Conservation (phyloP, 2,113 vertebrate genomes). For the Dromaius novaehollandiae region DNA sequence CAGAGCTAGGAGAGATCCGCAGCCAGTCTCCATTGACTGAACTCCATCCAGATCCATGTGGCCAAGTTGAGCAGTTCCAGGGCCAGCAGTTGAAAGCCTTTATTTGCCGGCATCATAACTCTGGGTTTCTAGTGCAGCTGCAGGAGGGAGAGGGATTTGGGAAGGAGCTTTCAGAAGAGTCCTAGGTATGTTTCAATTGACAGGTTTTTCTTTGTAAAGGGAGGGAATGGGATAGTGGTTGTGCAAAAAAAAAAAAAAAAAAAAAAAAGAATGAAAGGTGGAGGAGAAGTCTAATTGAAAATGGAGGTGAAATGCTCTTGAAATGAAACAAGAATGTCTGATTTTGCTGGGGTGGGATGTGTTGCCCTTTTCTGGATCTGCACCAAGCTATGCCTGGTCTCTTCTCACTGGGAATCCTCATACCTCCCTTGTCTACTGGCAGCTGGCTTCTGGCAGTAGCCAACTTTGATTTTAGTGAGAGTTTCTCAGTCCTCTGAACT, state of each 20-base stretch:
- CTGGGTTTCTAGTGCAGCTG: neutral
- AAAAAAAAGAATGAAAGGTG: neutral
- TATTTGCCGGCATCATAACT: neutral
- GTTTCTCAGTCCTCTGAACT: neutral
- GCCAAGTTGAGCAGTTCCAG: neutral
- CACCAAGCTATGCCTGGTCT: neutral
- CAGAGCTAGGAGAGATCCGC: neutral
- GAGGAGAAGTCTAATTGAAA: neutral
- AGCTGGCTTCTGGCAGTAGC: constrained; percentile 63
- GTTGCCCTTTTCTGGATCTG: neutral
- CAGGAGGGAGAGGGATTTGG: accelerated
- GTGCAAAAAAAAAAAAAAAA: neutral
- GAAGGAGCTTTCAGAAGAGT: neutral
- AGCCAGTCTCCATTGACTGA: accelerated
- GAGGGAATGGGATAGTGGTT: neutral
- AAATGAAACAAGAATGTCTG: neutral
- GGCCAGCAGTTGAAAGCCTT: neutral
- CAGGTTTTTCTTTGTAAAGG: neutral
- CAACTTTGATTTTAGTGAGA: neutral
- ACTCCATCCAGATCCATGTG: accelerated
- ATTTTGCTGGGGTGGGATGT: neutral
- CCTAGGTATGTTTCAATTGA: neutral
- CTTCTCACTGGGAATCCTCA: neutral
- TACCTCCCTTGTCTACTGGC: constrained; percentile 3
- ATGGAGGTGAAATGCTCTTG: neutral